These are phyloP conservation scores for Montipora capitata DNA, from an alignment of 92 coral and sea anemone genomes.

Conservation along the genomic window DNA sequence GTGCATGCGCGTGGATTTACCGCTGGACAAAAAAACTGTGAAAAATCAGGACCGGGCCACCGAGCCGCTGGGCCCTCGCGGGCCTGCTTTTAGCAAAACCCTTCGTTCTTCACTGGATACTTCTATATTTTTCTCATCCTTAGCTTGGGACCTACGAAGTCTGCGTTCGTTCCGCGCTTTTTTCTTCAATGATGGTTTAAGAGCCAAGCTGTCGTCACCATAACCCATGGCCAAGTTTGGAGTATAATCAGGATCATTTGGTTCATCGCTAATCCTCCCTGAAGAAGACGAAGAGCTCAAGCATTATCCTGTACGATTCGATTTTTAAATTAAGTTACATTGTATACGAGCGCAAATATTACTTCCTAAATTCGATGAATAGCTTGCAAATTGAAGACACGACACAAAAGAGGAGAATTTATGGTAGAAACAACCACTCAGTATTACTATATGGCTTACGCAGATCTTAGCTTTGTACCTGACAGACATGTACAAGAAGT, in stretches of 20 bases:
- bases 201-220: slow-evolving; percentile 4
- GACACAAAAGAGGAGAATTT: slow-evolving; percentile 15
- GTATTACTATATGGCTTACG: slow-evolving; percentile 9
- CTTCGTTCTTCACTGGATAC: slow-evolving; percentile 10
- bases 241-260: slow-evolving; percentile 54
- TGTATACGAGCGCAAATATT: background rate
- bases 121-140: slow-evolving; percentile 16
- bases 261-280: slow-evolving; percentile 26
- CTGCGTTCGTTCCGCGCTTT: slow-evolving; percentile 28
- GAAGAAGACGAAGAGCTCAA: background rate
- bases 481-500: too few species aligned
- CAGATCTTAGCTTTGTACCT: slow-evolving; percentile 11
- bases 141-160: slow-evolving; percentile 43
- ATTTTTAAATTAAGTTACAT: background rate
- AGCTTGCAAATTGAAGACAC: slow-evolving; percentile 7
- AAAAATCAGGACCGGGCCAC: too few species aligned
- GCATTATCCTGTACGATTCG: background rate
- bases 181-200: slow-evolving; percentile 23
- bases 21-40: too few species aligned
- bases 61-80: too few species aligned
- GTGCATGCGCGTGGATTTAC: too few species aligned
- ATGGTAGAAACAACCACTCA: slow-evolving; percentile 21
- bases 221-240: slow-evolving; percentile 54
- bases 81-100: too few species aligned
- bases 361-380: background rate